Evolutionary conservation across 2,888 invertebrate species (phyloP).

Genomic region (Notodonta ziczac): DNA sequence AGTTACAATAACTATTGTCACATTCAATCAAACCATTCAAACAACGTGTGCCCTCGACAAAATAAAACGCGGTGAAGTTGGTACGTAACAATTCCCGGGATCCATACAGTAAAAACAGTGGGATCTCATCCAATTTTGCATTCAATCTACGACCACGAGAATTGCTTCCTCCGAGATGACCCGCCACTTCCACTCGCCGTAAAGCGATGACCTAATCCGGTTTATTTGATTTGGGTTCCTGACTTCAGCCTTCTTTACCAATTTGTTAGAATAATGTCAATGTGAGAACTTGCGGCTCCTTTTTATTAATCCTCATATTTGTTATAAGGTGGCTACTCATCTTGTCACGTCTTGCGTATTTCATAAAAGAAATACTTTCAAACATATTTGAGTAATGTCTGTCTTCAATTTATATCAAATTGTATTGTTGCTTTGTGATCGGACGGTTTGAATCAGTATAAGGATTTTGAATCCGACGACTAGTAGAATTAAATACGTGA

Average conservation of each 20-base stretch:
- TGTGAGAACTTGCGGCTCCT: constrained; percentile 39
- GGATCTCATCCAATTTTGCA: constrained; percentile 84
- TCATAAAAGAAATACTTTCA: not conserved
- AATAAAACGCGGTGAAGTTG: constrained; percentile 70
- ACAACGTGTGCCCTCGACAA: constrained; percentile 67
- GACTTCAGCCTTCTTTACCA: constrained; percentile 72
- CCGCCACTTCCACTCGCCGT: constrained; percentile 79
- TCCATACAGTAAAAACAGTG: constrained; percentile 79
- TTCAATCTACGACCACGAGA: constrained; percentile 83
- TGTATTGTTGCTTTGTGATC: constrained; percentile 24
- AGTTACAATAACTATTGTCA: constrained; percentile 79
- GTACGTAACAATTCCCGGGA: constrained; percentile 65
- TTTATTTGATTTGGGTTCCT: constrained; percentile 81
- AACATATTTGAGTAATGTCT: constrained; percentile 14
- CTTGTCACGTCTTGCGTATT: too few relatives aligned
- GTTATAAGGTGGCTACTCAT: not conserved
- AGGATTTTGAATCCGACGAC: constrained; percentile 34
- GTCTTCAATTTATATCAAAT: constrained; percentile 14
- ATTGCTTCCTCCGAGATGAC: constrained; percentile 82
- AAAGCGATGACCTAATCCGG: constrained; percentile 83
- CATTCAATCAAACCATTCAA: constrained; percentile 80
- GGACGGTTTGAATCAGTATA: too few relatives aligned
- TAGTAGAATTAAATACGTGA: constrained; percentile 53
- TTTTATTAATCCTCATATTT: constrained; percentile 23
- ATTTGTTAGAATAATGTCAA: constrained; percentile 65